Conservation (phyloP, 2,797 vertebrate genomes). For the Bradypus variegatus region DNA sequence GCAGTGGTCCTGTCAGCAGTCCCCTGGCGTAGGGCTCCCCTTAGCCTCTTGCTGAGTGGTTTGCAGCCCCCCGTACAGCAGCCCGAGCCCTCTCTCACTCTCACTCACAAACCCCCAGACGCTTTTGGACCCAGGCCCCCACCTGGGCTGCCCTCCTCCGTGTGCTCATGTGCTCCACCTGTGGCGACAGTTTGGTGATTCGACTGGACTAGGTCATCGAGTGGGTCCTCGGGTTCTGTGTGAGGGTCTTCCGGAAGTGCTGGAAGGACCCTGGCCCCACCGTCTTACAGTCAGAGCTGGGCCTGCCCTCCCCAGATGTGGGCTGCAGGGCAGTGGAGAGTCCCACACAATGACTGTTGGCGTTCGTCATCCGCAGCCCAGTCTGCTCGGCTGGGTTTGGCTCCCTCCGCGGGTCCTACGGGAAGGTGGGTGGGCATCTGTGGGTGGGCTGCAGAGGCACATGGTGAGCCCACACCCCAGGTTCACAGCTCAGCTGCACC, state of each 20-base stretch:
- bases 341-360: neutral
- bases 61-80: too few species aligned
- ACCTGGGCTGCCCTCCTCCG: too few species aligned
- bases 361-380: neutral
- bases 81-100: too few species aligned
- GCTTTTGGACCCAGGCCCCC: too few species aligned
- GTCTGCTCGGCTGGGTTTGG: neutral
- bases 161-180: neutral
- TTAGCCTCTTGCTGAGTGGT: too few species aligned
- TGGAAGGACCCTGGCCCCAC: neutral
- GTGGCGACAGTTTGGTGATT: neutral
- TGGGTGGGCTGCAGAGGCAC: neutral
- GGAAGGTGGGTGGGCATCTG: neutral
- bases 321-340: neutral
- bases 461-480: neutral
- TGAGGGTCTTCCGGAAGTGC: neutral
- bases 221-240: too few species aligned
- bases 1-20: too few species aligned
- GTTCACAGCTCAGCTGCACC: too few species aligned
- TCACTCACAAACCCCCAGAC: neutral
- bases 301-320: neutral
- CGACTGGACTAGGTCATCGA: neutral
- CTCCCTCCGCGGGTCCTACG: neutral
- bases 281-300: neutral
- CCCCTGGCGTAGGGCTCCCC: too few species aligned